These are phyloP conservation scores for Pitangus sulphuratus DNA, from an alignment of 2,797 vertebrate genomes.

Conservation along the genomic window DNA sequence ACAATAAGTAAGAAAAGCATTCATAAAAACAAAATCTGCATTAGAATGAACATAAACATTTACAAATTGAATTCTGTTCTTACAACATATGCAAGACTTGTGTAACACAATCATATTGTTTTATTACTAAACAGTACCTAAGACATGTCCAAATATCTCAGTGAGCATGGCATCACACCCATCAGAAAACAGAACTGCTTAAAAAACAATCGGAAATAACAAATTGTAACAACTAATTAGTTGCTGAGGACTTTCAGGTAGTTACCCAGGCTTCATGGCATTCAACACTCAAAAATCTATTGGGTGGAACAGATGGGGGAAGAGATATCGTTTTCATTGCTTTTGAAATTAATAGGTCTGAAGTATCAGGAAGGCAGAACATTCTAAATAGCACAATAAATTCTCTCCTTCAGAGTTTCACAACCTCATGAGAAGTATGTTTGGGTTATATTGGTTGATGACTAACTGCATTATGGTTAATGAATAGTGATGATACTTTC, in stretches of 20 bases:
- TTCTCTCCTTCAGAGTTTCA: not conserved
- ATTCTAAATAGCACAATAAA: slow-evolving; percentile 6
- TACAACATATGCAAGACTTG: not conserved
- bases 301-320: slow-evolving; percentile 8
- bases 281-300: not conserved
- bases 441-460: not conserved
- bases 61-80: not conserved
- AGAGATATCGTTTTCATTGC: not conserved
- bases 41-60: not conserved
- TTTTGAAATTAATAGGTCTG: not conserved
- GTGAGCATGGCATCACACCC: not conserved
- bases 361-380: slow-evolving; percentile 2
- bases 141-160: not conserved
- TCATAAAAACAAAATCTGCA: not conserved
- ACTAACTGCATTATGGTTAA: not conserved
- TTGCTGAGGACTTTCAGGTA: not conserved
- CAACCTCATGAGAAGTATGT: not conserved
- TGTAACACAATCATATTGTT: not conserved
- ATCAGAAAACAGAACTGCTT: not conserved
- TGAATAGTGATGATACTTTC: not conserved
- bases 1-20: not conserved
- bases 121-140: not conserved
- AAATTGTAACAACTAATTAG: not conserved
- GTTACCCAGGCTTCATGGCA: not conserved
- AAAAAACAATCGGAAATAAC: not conserved